These are phyloP conservation scores for Onychomys arenicola DNA, from an alignment of 2,797 vertebrate species.

Conservation along the genomic window DNA sequence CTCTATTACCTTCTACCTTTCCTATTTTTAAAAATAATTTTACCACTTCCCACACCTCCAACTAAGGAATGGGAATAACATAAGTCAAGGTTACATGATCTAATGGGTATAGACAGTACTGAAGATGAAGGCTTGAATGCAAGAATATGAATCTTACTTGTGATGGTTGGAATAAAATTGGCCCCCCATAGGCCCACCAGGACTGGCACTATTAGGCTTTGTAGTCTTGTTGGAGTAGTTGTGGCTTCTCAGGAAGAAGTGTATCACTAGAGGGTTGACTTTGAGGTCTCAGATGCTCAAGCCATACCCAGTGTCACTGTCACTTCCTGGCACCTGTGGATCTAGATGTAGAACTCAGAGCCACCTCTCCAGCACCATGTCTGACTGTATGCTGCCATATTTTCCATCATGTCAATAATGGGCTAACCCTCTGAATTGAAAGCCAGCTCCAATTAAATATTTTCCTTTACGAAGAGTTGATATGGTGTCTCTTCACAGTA, in stretches of 20 bases:
- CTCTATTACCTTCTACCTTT: not conserved
- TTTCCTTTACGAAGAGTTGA: not conserved
- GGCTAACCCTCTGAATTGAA: not conserved
- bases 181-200: not conserved
- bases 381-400: not conserved
- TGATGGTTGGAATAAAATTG: not conserved
- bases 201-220: too few relatives aligned
- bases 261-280: not conserved
- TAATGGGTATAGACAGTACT: not conserved
- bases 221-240: not conserved
- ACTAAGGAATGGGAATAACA: not conserved
- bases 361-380: not conserved
- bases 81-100: not conserved
- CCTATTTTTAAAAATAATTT: not conserved
- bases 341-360: not conserved
- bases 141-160: not conserved
- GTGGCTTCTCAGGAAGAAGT: not conserved
- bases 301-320: rapidly evolving
- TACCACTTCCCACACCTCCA: not conserved
- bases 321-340: not conserved
- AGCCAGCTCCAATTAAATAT: not conserved
- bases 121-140: not conserved
- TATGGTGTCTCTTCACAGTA: not conserved
- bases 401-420: not conserved
- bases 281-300: not conserved